Base-by-base conservation (phyloP, 1,140 invertebrate genomes). In the Rhizoglyphus robini region DNA sequence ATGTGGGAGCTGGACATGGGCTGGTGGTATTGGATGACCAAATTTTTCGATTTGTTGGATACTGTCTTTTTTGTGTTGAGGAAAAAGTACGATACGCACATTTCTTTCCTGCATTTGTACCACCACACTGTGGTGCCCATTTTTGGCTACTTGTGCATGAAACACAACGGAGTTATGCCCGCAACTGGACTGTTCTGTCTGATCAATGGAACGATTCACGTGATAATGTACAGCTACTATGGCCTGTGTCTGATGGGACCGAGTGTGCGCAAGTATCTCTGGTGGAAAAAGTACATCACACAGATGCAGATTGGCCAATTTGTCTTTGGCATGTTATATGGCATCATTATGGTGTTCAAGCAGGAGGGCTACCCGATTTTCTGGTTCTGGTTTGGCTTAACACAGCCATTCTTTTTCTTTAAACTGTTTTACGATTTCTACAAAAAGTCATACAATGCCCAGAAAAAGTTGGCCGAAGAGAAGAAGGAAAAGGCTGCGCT, bases 131-230 rank as follows among this genome's bases (percentile, higher is more conserved):
- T 60, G 18, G 63, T 65, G 20, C 63, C 63, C 8, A 61, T 66
- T 11, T 31, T 69, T 31, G 58, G 18, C 18, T 68, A 62, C 51
- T 25, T 67, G 13, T 69, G 29, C 36, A 18, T 68, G 4, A 67
- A 68, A 47, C 58, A 49, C 32, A 54, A n/a, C 30, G 68, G 64
- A 3, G 32, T 63, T 5, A 60, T 31, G 4, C 36, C 20, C 5
- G 36, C 18, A 32, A 34, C 67, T 11, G 41, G 4, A 15, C 29
- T 68, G 3, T 48, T 68, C 31, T 49, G 74, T 15, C 74, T 79
- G 65, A 77, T 93, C 70, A 95, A 94, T 76, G 88, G 88, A 20
- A 89, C 90, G 72, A 90, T 96, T 13, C 93, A 80, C 67, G 70
- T 79, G 13, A 68, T 81, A 59, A 81, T 81, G 79, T 81, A 81